phyloP scores from a whole-genome alignment of 2,888 invertebrate species.

The Philereme vetulata region DNA sequence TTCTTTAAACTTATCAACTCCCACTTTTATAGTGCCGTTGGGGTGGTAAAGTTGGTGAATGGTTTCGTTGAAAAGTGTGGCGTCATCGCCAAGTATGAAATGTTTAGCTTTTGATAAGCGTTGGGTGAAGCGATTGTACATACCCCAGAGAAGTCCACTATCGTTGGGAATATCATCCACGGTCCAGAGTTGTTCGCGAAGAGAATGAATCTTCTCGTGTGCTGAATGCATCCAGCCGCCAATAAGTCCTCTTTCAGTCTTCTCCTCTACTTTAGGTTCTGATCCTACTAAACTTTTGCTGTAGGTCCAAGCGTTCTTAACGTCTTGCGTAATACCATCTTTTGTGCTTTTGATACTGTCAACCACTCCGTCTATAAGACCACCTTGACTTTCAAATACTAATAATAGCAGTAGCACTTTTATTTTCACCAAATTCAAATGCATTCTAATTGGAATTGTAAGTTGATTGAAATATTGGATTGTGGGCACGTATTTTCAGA shows the following conservation, averaged over 20 bases:
- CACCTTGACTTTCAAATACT: constrained; percentile 34
- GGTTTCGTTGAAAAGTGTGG: constrained; percentile 28
- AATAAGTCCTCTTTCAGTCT: constrained; percentile 23
- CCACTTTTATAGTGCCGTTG: constrained; percentile 31
- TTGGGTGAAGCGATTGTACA: constrained; percentile 35
- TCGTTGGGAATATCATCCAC: constrained; percentile 35
- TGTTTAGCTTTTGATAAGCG: constrained; percentile 34
- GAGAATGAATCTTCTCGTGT: constrained; percentile 37
- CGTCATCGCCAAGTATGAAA: constrained; percentile 21
- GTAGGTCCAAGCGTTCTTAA: constrained; percentile 32
- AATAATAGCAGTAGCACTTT: constrained; percentile 32
- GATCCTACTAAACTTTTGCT: constrained; percentile 41
- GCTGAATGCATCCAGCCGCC: constrained; percentile 40
- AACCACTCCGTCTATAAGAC: constrained; percentile 37
- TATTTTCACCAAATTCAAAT: constrained; percentile 26
- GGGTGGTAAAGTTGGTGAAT: constrained; percentile 39
- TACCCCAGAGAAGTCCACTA: constrained; percentile 38
- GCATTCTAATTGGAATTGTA: constrained; percentile 35
- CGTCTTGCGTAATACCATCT: constrained; percentile 35
- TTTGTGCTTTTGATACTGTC: constrained; percentile 42
- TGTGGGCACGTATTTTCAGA: constrained; percentile 5
- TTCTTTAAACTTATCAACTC: constrained; percentile 24
- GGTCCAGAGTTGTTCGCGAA: constrained; percentile 32
- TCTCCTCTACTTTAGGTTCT: constrained; percentile 20
- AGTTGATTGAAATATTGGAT: not conserved